Evolutionary conservation across 2,797 vertebrate genomes (phyloP).

Genomic region (Hylomyscus alleni): DNA sequence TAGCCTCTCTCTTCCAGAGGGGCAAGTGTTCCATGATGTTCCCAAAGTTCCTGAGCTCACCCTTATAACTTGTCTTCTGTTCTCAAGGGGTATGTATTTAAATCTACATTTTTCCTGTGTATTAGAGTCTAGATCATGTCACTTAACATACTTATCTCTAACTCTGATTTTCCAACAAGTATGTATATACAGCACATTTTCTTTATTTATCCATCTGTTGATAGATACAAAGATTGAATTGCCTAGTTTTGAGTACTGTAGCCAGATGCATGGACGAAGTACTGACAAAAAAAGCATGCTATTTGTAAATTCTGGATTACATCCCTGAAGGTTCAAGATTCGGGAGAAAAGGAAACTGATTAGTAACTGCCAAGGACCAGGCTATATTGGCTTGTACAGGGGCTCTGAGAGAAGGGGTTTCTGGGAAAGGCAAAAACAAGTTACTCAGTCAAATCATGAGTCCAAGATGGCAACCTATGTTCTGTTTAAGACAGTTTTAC

Average conservation of each 20-base stretch:
- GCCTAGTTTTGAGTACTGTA: not conserved
- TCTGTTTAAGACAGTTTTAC: not conserved
- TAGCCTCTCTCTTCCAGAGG: too few relatives aligned
- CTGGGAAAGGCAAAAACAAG: not conserved
- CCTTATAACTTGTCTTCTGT: not conserved
- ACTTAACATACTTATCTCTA: not conserved
- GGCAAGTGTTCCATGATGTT: too few relatives aligned
- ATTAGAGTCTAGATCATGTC: not conserved
- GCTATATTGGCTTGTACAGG: not conserved
- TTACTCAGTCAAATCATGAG: not conserved
- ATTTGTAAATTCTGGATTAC: slow-evolving; percentile 4
- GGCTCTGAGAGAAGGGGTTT: not conserved
- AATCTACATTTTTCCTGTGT: not conserved
- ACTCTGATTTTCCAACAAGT: not conserved
- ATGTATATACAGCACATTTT: not conserved
- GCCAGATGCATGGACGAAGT: not conserved
- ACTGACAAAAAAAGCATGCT: not conserved
- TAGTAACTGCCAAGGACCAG: not conserved
- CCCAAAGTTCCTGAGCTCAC: too few relatives aligned
- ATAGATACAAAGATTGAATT: not conserved
- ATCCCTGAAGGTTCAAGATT: not conserved
- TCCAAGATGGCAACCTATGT: not conserved
- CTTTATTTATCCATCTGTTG: not conserved
- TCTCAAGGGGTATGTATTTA: not conserved
- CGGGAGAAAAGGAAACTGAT: not conserved